Conservation (phyloP, 1,140 invertebrate species). For the Pentalonia nigronervosa region DNA sequence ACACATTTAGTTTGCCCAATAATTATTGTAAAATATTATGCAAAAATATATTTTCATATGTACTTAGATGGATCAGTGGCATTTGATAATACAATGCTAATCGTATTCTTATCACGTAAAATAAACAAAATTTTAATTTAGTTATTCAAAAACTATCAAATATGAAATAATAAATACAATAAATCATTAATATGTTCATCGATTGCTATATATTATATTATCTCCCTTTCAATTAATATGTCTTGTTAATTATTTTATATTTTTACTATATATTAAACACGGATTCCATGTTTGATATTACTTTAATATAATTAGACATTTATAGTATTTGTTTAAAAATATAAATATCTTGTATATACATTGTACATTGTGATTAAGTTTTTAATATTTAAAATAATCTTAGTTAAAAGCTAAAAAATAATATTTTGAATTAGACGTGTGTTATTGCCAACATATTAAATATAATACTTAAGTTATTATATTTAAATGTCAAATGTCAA, state of each 20-base stretch:
- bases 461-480: neutral
- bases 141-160: neutral
- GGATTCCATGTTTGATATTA: neutral
- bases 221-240: neutral
- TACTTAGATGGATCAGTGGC: too few species aligned
- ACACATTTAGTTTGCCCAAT: neutral
- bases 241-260: neutral
- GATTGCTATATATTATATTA: neutral
- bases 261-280: neutral
- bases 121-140: neutral
- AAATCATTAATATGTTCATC: neutral
- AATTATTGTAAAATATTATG: neutral
- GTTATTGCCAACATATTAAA: neutral
- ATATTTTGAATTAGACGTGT: neutral
- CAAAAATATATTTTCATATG: neutral
- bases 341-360: too few species aligned
- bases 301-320: neutral
- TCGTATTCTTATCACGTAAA: neutral
- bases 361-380: neutral
- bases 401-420: neutral
- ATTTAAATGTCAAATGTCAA: neutral
- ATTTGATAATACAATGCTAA: neutral
- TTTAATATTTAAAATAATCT: neutral
- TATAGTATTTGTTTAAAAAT: too few species aligned
- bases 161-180: too few species aligned